These are phyloP conservation scores for Atractosteus spatula DNA, from an alignment of 2,113 vertebrate species.

Conservation along the genomic window DNA sequence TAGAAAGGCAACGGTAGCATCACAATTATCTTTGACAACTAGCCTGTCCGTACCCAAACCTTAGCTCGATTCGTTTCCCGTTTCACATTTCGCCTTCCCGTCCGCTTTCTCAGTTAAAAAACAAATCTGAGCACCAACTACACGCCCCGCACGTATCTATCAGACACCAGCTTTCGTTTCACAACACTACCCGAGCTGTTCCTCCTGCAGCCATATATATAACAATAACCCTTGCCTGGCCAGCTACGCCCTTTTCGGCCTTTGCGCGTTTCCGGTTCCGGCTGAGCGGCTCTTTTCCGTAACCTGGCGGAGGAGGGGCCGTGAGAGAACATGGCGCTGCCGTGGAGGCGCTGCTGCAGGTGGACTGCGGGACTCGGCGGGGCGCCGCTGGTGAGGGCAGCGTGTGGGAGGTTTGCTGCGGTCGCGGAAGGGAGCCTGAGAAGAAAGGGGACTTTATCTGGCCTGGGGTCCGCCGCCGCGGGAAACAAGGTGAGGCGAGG, in stretches of 20 bases:
- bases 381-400: slow-evolving; percentile 18
- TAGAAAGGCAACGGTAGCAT: no score
- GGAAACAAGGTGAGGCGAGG: slow-evolving; percentile 1
- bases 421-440: slow-evolving; percentile 5
- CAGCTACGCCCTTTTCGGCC: not conserved
- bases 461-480: not conserved
- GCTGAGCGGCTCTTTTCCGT: not conserved
- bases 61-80: no score
- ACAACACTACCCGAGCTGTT: not conserved
- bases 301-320: slow-evolving; percentile 14
- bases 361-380: slow-evolving; percentile 24
- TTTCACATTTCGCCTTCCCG: no score
- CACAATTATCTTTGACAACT: no score
- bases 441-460: slow-evolving; percentile 1
- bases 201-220: not conserved
- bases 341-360: slow-evolving; percentile 46
- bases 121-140: no score
- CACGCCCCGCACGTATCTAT: no score
- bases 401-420: slow-evolving; percentile 27
- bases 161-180: no score
- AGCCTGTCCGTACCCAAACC: no score
- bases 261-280: slow-evolving; percentile 41
- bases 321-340: slow-evolving; percentile 58
- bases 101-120: no score
- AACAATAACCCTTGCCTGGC: no score